phyloP scores from a whole-genome alignment of 2,113 vertebrate genomes.

The Perca schrenkii region DNA sequence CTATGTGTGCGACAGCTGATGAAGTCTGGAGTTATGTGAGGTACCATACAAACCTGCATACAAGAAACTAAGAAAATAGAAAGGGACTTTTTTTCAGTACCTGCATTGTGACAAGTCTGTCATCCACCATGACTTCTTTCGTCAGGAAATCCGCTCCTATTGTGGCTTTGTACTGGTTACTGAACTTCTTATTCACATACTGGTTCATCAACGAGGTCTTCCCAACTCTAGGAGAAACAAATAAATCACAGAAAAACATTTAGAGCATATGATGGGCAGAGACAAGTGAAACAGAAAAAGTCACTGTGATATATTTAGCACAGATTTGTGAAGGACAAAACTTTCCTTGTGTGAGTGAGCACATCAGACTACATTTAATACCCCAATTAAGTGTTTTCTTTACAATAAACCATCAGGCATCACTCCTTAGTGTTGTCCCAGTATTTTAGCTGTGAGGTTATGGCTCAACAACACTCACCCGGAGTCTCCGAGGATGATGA shows the following conservation, averaged over 20 bases:
- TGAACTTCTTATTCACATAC: conserved; percentile 99
- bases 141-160: conserved; percentile 98
- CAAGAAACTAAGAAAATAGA: not conserved
- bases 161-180: conserved; percentile 98
- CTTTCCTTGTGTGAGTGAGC: not conserved
- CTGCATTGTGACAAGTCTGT: conserved; percentile 98
- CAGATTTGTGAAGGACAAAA: not conserved
- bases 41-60: not conserved
- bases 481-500: conserved; percentile 85
- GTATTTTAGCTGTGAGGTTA: not conserved
- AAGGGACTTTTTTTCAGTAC: conserved; percentile 71
- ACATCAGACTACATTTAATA: not conserved
- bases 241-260: conserved; percentile 24
- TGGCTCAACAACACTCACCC: conserved; percentile 70
- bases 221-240: conserved; percentile 86
- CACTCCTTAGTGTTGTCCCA: not conserved
- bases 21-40: not conserved
- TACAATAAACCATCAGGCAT: not conserved
- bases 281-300: not conserved
- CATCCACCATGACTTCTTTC: conserved; percentile 98
- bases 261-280: not conserved
- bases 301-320: not conserved
- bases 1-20: no score
- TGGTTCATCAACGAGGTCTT: conserved; percentile 98
- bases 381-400: not conserved